Evolutionary conservation across 2,888 invertebrate species (phyloP).

Genomic region (Mylabris sibirica): DNA sequence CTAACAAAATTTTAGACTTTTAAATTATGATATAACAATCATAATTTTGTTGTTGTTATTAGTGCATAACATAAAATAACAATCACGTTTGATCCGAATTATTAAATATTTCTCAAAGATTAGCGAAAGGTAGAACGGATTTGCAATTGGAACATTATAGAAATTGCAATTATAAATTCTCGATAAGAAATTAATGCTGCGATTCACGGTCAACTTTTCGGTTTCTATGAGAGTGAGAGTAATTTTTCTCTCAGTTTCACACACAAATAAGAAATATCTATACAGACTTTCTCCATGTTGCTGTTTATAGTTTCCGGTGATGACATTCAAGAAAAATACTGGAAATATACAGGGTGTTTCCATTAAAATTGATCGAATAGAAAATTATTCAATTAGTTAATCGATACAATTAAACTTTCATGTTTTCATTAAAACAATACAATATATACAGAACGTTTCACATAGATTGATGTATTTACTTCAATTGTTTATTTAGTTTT

Average conservation of each 20-base stretch:
- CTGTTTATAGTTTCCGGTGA: not conserved
- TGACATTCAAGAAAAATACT: not conserved
- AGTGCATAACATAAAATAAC: conserved; percentile 1
- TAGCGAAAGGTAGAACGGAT: not conserved
- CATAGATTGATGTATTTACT: no score
- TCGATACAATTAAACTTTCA: not conserved
- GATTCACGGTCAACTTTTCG: not conserved
- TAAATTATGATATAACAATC: not conserved
- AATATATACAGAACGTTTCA: no score
- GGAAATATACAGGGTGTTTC: not conserved
- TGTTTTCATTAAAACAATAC: no score
- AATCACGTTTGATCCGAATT: not conserved
- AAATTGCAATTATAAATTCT: not conserved
- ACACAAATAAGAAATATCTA: not conserved
- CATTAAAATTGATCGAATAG: not conserved
- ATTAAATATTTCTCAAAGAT: no score
- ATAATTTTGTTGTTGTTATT: conserved; percentile 2
- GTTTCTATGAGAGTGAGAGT: not conserved
- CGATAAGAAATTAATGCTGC: not conserved
- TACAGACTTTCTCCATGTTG: conserved; percentile 3
- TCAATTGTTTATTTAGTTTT: no score
- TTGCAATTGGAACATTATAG: not conserved
- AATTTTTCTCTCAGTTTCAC: not conserved
- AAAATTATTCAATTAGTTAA: not conserved
- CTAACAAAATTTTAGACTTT: not conserved